Evolutionary conservation across 2,888 invertebrate genomes (phyloP), one percentile per base, ranked within the genome.

Genomic region (Chirona hameri): DNA sequence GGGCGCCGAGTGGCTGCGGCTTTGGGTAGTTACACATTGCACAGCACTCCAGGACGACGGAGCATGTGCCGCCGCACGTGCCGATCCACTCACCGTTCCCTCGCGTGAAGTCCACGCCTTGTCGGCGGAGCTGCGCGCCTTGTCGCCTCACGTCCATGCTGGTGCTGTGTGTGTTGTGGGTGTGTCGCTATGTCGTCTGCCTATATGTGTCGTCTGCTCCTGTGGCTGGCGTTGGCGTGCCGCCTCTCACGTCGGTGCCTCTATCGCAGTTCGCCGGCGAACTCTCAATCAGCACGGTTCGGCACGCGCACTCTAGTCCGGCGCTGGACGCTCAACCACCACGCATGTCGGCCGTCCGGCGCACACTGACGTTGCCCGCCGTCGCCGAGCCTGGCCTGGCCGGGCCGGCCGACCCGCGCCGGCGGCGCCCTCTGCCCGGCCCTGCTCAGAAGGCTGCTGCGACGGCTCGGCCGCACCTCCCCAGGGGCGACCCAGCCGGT

Each of bases 181-280:
- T 31, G 31, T n/a, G n/a, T n/a, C n/a, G 5, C 18, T 31, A 39
- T 39, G 39, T 2, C 10, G 52, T 18, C 7, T 52, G 52, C 52
- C 1, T 52, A 1, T 52, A 1, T 52, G 52, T 52, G 52, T 52
- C 52, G 15, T 52, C 15, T 12, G 52, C 52, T 52, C 10, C 52
- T 12, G 52, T 18, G 52, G 52, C 18, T 18, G 52, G 52, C 52
- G 52, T 12, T 52, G 52, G 52, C 52, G 76, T 9, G 76, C 27
- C 76, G 76, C 76, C 76, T 76, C 76, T 76, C 76, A n/a, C 76
- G 72, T 29, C 24, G 24, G 76, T 76, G 76, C 76, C 76, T 76
- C 76, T 76, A 76, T 76, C 39, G 76, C 76, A 76, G 76, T 76
- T 76, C 76, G 76, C 21, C 39, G 7, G 76, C 18, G 76, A 76